Evolutionary conservation across 2,888 invertebrate genomes (phyloP), one percentile per base, ranked within the genome.

Genomic region (Ischnus inquisitorius): DNA sequence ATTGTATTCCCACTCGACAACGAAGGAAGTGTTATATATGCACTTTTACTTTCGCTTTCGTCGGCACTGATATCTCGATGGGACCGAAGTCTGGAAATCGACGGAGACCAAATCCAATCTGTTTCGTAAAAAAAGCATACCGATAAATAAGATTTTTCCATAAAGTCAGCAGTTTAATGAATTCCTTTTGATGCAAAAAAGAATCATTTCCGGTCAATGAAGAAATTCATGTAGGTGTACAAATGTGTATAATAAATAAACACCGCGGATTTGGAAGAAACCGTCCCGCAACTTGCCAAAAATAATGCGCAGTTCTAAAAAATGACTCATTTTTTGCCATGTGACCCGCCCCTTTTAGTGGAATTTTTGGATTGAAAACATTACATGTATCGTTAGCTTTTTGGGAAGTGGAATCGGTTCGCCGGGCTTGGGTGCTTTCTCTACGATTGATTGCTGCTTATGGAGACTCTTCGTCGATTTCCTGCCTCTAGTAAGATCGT

Each of bases 351-450:
- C 16, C 12, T 5, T 19, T 1, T n/a, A 46, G 10, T 46, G 12
- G 4, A 16, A 51, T 51, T 22, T 25, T 28, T 12, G 0, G 3
- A 60, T 25, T 28, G 1, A 28, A 28, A 28, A 41, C 8, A 68
- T 84, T 74, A 85, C 84, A 62, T 85, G 81, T 46, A 85, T 81
- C 4, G 85, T 84, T n/a, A 85, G 81, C 28, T 51, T 71, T 71
- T 81, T 79, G 10, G 81, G 85, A 41, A 85, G 6, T 25, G 81
- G 65, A 34, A 78, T 22, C 0, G 78, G 46, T 19, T 83, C 83
- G 10, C 22, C 60, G 12, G 28, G 28, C 28, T 34, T 76, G 2
- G 43, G 28, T 41, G 54, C 68, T 43, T 81, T 81, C 46, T 62
- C 64, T 0, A 54, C 2, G 14, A 16, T 34, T 0, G 75, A 79